A percentile compares a stretch with the other conserved stretches of the same genome.
These are phyloP conservation scores for Folsomia candida DNA, from an alignment of 2,888 invertebrate genomes.

Conservation along the genomic window DNA sequence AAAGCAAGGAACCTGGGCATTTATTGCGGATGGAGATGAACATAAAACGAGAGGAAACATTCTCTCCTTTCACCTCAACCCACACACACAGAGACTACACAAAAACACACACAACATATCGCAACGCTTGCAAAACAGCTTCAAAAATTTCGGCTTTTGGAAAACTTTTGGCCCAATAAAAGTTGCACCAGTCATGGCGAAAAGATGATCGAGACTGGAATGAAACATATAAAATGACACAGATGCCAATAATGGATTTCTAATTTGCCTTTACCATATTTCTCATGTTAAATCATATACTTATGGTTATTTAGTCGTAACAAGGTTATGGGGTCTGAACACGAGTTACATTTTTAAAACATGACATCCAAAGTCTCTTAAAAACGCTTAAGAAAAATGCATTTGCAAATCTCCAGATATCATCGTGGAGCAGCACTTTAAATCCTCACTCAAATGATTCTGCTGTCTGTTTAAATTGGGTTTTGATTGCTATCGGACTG, in stretches of 20 bases:
- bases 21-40: conserved; percentile 1
- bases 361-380: too few relatives aligned
- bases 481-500: conserved; percentile 11
- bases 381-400: too few relatives aligned
- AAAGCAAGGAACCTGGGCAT: conserved; percentile 15
- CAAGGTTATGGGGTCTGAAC: too few relatives aligned
- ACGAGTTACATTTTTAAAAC: too few relatives aligned
- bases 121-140: background rate
- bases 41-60: background rate
- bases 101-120: background rate
- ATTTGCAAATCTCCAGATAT: background rate
- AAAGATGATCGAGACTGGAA: too few relatives aligned
- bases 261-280: too few relatives aligned
- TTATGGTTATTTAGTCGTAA: too few relatives aligned
- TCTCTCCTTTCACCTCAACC: background rate
- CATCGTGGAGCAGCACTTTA: background rate
- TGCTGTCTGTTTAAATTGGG: conserved; percentile 8
- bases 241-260: too few relatives aligned
- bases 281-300: too few relatives aligned
- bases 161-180: background rate
- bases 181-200: too few relatives aligned
- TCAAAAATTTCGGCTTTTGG: background rate
- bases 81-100: background rate
- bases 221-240: too few relatives aligned
- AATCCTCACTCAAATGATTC: background rate